Percentiles rank a stretch among this genome's conserved stretches.
Conservation (phyloP, 2,113 vertebrate genomes). For the Sinosuthora webbiana region DNA sequence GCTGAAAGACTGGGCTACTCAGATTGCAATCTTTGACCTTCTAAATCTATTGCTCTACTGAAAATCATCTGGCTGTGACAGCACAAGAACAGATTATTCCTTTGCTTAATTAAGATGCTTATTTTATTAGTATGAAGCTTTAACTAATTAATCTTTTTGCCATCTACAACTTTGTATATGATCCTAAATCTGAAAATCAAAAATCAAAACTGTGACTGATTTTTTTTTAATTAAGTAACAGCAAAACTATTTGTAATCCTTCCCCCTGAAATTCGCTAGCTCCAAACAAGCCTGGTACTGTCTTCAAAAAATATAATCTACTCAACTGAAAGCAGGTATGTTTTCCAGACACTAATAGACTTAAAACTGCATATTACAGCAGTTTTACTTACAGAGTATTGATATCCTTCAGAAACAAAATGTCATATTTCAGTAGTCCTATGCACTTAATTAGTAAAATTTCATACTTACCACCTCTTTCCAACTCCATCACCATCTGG, state of each 20-base stretch:
- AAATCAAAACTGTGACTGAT: not conserved
- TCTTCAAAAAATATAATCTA: not conserved
- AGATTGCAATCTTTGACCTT: not conserved
- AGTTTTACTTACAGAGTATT: not conserved
- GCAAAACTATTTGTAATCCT: not conserved
- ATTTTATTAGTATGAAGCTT: not conserved
- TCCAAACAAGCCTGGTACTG: not conserved
- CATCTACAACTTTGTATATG: not conserved
- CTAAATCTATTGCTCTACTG: not conserved
- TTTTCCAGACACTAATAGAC: not conserved
- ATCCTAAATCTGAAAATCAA: not conserved
- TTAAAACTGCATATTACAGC: not conserved
- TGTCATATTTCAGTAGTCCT: not conserved
- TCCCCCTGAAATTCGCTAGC: not conserved
- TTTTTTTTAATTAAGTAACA: not conserved
- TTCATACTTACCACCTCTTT: constrained; percentile 84
- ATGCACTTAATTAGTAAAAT: not conserved
- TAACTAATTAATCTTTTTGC: not conserved
- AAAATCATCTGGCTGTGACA: not conserved
- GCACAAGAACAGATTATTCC: not conserved
- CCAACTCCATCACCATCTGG: constrained; percentile 85
- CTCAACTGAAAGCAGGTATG: not conserved
- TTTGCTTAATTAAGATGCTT: not conserved
- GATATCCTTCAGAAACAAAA: not conserved
- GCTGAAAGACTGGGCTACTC: not conserved